Evolutionary conservation across 2,888 invertebrate genomes (phyloP), one percentile per base, ranked within the genome.

Genomic region (Carcina quercana): DNA sequence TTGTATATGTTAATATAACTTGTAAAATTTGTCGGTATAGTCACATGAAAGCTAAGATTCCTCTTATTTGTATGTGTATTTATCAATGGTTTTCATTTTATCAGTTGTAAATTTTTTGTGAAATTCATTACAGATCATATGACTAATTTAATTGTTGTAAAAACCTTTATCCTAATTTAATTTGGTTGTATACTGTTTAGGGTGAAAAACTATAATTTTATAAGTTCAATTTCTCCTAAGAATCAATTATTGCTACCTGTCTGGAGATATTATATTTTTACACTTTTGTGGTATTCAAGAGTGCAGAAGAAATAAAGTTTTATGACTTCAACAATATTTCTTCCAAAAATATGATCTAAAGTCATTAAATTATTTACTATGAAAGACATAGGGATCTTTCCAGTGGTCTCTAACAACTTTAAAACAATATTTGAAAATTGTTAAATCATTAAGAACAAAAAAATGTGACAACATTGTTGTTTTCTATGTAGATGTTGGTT

Each of bases 201-300:
- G 51, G 47, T 24, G 53, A 50, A 50, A 48, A 25, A 14, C 27
- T 33, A 53, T 55, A 58, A 57, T 52, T 60, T 57, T 50, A 45
- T 65, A 65, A 65, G 60, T 56, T 53, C 49, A 48, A 54, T 58
- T 65, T 65, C 59, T 64, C 61, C 47, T 68, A 69, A 69, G 67
- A 59, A 59, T 66, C 58, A 61, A 61, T 50, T 60, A 26, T 30
- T n/a, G 17, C 25, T 31, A 31, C 25, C 53, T 55, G 38, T 52
- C 43, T 43, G 47, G 17, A 28, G 32, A 13, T 21, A 28, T 32
- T 20, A 22, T 53, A 45, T n/a, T n/a, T n/a, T n/a, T n/a, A n/a
- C n/a, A n/a, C n/a, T n/a, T n/a, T n/a, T n/a, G n/a, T n/a, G n/a
- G n/a, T n/a, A n/a, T n/a, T n/a, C n/a, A n/a, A n/a, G n/a, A n/a